phyloP scores from a whole-genome alignment of 2,888 invertebrate genomes.

The Euzophera pinguis region DNA sequence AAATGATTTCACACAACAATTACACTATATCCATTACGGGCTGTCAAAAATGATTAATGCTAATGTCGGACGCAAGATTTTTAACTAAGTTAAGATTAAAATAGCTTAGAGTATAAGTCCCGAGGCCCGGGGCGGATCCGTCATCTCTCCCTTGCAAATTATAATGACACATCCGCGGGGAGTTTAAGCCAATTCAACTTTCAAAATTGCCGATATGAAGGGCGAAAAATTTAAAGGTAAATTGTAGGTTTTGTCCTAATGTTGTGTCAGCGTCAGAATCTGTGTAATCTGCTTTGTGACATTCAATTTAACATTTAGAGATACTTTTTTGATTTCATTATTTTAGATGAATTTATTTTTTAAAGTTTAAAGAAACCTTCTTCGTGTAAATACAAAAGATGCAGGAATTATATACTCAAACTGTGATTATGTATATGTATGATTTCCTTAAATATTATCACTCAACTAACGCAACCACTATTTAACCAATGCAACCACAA shows the following conservation, averaged over 20 bases:
- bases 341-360: background rate
- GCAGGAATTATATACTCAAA: too few species aligned
- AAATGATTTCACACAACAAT: constrained; percentile 42
- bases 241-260: constrained; percentile 10
- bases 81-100: constrained; percentile 80
- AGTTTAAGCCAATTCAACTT: constrained; percentile 75
- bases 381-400: too few species aligned
- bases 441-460: too few species aligned
- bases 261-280: background rate
- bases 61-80: constrained; percentile 76
- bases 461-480: too few species aligned
- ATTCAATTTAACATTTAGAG: constrained; percentile 6
- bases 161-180: constrained; percentile 76
- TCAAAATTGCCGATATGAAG: constrained; percentile 13
- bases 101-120: constrained; percentile 75
- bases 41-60: constrained; percentile 78
- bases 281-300: constrained; percentile 3
- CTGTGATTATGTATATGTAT: too few species aligned
- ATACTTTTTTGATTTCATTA: background rate
- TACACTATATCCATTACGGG: constrained; percentile 70
- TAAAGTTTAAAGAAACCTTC: too few species aligned
- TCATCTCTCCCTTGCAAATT: constrained; percentile 75
- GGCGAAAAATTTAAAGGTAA: constrained; percentile 14
- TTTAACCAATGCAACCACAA: too few species aligned
- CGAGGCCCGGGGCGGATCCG: constrained; percentile 68